phyloP scores from a whole-genome alignment of 2,797 vertebrate genomes.

The Pterois miles region DNA sequence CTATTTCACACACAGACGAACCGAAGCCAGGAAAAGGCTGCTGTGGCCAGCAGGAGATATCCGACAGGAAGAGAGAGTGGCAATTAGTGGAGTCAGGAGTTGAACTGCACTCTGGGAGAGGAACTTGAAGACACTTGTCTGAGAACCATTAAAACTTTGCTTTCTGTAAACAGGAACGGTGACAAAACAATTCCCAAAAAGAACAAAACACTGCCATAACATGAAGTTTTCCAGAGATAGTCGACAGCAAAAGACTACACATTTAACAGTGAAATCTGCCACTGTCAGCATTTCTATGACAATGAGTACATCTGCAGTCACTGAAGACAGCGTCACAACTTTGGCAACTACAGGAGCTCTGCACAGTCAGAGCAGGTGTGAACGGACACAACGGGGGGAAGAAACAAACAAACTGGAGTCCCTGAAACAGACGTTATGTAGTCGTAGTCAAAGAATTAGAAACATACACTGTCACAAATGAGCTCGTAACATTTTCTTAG shows the following conservation, averaged over 20 bases:
- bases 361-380: neutral
- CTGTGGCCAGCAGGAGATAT: conserved; percentile 3
- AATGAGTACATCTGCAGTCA: neutral
- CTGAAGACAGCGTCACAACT: neutral
- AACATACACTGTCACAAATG: no score
- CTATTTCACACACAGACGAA: conserved; percentile 10
- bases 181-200: no score
- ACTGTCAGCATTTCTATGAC: neutral
- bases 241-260: neutral
- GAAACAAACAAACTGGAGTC: neutral
- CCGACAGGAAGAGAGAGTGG: conserved; percentile 43
- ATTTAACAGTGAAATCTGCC: neutral
- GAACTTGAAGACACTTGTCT: neutral
- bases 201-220: neutral
- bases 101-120: neutral
- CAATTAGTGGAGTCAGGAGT: conserved; percentile 4
- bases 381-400: neutral
- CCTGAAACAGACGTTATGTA: neutral
- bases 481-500: no score
- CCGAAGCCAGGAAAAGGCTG: neutral
- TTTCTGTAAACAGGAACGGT: neutral
- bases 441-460: no score
- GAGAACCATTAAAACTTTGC: neutral
- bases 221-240: neutral
- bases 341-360: conserved; percentile 1